Base-by-base conservation (phyloP, 2,888 invertebrate genomes). In the Tortricodes alternella region DNA sequence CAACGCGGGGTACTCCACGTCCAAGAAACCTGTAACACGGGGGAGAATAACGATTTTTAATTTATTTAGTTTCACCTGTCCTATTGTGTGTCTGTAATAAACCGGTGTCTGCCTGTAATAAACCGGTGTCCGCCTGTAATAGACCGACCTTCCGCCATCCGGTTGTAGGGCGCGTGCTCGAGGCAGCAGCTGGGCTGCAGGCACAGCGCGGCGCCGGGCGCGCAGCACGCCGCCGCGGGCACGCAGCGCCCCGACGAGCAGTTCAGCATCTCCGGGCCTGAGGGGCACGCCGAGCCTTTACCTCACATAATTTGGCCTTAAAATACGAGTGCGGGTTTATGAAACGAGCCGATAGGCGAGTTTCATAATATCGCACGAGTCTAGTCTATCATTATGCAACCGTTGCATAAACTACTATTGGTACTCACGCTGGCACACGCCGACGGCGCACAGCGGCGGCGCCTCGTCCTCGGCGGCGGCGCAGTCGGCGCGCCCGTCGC, bases 181-280 rank as follows among this genome's bases (percentile, higher is more conserved):
- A 74, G 73, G 68, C 91, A 91, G 76, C 91, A 91, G 15, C 76
- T 65, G 2, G 87, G 89, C 62, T 86, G 87, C 9, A 68, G 70
- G 60, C 90, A 90, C 44, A 84, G 70, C 23, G 77, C 38, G 2
- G 65, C 62, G 34, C 35, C 49, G 66, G 80, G 83, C 79, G 78
- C 81, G 49, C 93, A 93, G 44, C 92, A 93, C 65, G 92, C 92
- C 6, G 85, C 79, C 53, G 80, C 83, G 1, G 91, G 82, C 21
- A 93, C 91, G 63, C 93, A 93, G 15, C 89, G 89, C 0, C 93
- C 93, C 5, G 83, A 76, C 0, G 87, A 80, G 41, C 93, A 93
- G 65, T 89, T 89, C 60, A 93, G 79, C 59, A 91, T 91, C 5
- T 85, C 89, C 21, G 71, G 52, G 0, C 77, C 84, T 83, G 65